Base-by-base conservation (phyloP, 2,113 vertebrate genomes). In the Aleadryas rufinucha region DNA sequence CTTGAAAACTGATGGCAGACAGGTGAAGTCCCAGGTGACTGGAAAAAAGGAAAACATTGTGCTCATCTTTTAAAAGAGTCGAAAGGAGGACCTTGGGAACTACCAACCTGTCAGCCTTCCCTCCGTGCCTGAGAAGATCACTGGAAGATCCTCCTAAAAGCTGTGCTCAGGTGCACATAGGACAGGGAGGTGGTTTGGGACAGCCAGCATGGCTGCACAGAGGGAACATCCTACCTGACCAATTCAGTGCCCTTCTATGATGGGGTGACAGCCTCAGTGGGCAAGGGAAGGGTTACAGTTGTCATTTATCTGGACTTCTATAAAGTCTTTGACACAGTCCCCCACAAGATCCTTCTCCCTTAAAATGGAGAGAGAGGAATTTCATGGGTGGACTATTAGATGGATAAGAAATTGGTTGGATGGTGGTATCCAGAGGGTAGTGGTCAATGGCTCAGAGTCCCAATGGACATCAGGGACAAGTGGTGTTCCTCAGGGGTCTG, bases 131-230 rank as follows among this genome's bases (percentile, higher is more conserved):
- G 41, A 22, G 18, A 64, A 16, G 18, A 19, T 27, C 27, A 33
- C 7, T 21, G 49, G 49, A 45, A 47, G 23, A 47, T 5, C 19
- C 6, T 33, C 9, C 18, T 5, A 54, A 11, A 64, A 54, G 41
- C 18, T 54, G n/a, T 33, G 28, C 28, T 28, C 47, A 28, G 59
- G 41, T 15, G 28, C 17, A 37, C 0, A 0, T 7, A 12, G 31
- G 13, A 26, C 47, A 45, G 47, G 22, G 22, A 37, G 17, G 22
- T 53, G 47, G 0, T 22, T 37, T 2, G 3, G 57, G 57, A 37
- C n/a, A 71, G 31, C 1, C 66, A 71, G 31, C 66, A 20, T 7
- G 1, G 33, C 47, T 44, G 39, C 10, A 61, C 47, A 13, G 26
- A 31, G 80, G 45, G 6, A 10, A 61, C 3, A 8, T 61, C 66